Evolutionary conservation across 2,113 vertebrate genomes (phyloP), one percentile per base, ranked within the genome.

Genomic region (Steatornis caripensis): DNA sequence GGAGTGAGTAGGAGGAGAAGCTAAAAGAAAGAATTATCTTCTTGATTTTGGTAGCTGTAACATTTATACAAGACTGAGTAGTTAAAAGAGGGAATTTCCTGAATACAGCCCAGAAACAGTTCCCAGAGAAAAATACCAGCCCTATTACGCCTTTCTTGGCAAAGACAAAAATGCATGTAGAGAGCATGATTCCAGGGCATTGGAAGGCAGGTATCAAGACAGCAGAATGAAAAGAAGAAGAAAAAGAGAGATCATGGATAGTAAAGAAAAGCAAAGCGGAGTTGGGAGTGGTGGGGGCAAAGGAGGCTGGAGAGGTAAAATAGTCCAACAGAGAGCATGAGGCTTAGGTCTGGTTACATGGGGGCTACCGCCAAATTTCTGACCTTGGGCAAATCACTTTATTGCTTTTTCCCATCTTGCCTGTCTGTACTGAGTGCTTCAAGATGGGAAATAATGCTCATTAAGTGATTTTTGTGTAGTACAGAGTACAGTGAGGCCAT

Each of bases 281-380:
- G 16, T 8, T 81, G 24, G 6, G 10, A 3, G 39, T 0, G 0
- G 41, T 4, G 37, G 18, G 1, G 1, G 13, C 7, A 16, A 45
- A 61, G 37, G 45, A 69, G 13, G 1, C 18, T 81, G 36, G 21
- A 84, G 41, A 51, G 20, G 18, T 65, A 54, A 86, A 87, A 60
- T 34, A 68, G 23, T 30, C 72, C 51, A 89, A 19, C 1, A 53
- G 53, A 61, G 22, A 32, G 12, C 21, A 3, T 26, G 45, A 80
- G 54, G 27, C 15, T 64, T 54, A 27, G 39, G 20, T 45, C 36
- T 94, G 23, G 41, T 34, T 81, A 26, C 6, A 3, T 20, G 21
- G 21, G 5, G 27, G 17, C 53, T 87, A 12, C 22, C 91, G 32
- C 19, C 20, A 37, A 15, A 54, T 49, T 77, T 30, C 10, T 66